Evolutionary conservation across 2,113 vertebrate genomes (phyloP).

Genomic region (Vulpes lagopus): DNA sequence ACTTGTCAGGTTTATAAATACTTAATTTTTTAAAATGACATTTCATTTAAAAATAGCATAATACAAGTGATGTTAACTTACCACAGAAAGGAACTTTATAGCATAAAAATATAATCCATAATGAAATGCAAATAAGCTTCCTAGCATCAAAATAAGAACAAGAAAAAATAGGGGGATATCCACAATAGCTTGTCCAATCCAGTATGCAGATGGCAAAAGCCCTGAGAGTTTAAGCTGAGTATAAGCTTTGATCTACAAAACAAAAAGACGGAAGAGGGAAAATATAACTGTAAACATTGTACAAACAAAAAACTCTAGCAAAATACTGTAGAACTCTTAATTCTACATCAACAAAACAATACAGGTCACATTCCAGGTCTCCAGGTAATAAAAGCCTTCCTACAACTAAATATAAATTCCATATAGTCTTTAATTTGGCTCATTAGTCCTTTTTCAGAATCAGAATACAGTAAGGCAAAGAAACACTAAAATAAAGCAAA

Average conservation of each 20-base stretch:
- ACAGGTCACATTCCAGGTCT: not conserved
- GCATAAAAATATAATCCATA: conserved; percentile 91
- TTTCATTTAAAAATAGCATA: conserved; percentile 16
- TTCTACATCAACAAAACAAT: conserved; percentile 31
- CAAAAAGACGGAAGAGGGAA: not conserved
- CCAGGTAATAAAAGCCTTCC: not conserved
- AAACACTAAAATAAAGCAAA: not conserved
- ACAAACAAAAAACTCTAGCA: conserved; percentile 33
- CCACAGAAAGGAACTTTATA: conserved; percentile 93
- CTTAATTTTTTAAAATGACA: not conserved
- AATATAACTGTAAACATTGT: conserved; percentile 24
- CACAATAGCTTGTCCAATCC: conserved; percentile 94
- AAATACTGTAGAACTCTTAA: not conserved
- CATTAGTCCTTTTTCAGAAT: conserved; percentile 5
- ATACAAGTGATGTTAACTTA: conserved; percentile 82
- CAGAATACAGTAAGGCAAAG: not conserved
- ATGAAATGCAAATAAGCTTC: conserved; percentile 95
- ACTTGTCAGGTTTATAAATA: not conserved
- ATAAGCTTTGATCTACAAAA: conserved; percentile 93
- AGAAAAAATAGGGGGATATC: conserved; percentile 95
- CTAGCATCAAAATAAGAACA: conserved; percentile 92
- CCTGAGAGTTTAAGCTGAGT: conserved; percentile 96
- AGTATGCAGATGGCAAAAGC: conserved; percentile 97
- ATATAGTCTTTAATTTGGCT: not conserved
- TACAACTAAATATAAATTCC: not conserved